Evolutionary conservation across 2,888 invertebrate genomes (phyloP).

Genomic region (Stramonita haemastoma): DNA sequence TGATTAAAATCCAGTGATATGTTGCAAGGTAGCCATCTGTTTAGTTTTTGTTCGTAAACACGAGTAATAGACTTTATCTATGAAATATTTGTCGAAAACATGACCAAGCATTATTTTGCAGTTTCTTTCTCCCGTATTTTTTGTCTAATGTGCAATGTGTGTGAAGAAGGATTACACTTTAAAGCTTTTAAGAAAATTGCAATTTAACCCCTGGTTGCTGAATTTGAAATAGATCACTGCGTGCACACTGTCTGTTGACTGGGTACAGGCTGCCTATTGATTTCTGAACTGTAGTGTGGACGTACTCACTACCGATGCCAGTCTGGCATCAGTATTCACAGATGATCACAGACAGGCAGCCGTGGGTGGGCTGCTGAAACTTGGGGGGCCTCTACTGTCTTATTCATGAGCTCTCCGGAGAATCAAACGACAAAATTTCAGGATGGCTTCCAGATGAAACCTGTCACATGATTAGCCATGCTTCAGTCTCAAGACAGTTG

Average conservation of each 20-base stretch:
- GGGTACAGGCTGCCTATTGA: background rate
- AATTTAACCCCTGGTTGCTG: background rate
- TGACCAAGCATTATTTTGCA: no score
- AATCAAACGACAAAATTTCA: background rate
- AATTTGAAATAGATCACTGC: background rate
- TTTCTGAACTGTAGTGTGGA: slow-evolving; percentile 12
- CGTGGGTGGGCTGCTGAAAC: background rate
- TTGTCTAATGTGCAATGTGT: no score
- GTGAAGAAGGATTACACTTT: background rate
- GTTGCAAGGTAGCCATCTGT: no score
- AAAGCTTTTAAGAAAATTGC: background rate
- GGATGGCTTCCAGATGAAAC: background rate
- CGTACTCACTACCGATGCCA: background rate
- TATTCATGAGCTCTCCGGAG: background rate
- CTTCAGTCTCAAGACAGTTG: background rate
- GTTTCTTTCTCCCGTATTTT: no score
- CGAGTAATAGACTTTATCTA: no score
- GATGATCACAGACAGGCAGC: slow-evolving; percentile 17
- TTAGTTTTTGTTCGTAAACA: no score
- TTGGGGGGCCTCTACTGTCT: background rate
- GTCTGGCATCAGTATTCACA: background rate
- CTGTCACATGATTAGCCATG: background rate
- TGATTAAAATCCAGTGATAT: no score
- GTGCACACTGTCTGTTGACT: background rate
- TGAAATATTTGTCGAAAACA: no score